Evolutionary conservation across 2,888 invertebrate genomes (phyloP).

Genomic region (Sabatieria punctata): DNA sequence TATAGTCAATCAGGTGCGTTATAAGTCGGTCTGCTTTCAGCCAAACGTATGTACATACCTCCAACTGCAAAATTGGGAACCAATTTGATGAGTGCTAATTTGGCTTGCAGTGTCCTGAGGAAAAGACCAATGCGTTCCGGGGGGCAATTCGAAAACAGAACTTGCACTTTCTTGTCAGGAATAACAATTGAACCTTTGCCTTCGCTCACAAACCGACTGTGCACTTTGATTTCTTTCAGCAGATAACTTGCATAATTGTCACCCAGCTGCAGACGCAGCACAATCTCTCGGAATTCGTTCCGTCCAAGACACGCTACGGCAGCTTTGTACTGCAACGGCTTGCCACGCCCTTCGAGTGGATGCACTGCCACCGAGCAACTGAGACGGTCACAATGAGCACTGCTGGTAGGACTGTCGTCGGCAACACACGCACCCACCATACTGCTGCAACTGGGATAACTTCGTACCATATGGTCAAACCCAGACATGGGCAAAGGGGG

Average conservation of each 20-base stretch:
- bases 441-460: too few species aligned
- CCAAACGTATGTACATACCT: too few species aligned
- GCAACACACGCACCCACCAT: too few species aligned
- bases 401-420: neutral
- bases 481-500: too few species aligned
- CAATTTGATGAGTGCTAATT: conserved; percentile 16
- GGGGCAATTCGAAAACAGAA: conserved; percentile 18
- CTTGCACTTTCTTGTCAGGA: neutral
- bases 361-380: conserved; percentile 1
- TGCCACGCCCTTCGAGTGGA: too few species aligned
- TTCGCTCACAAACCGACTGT: neutral
- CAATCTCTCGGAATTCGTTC: conserved; percentile 1
- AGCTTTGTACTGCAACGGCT: neutral
- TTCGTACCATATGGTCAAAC: too few species aligned
- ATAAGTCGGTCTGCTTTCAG: too few species aligned
- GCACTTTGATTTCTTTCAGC: neutral
- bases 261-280: neutral
- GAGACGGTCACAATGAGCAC: neutral
- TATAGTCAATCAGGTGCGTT: too few species aligned
- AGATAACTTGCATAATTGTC: neutral
- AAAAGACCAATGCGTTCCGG: conserved; percentile 19
- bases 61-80: too few species aligned
- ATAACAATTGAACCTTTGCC: neutral
- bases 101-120: conserved; percentile 19
- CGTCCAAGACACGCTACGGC: neutral